Evolutionary conservation across 2,888 invertebrate species (phyloP), one percentile per base, ranked within the genome.

Genomic region (Chalcis sispes): DNA sequence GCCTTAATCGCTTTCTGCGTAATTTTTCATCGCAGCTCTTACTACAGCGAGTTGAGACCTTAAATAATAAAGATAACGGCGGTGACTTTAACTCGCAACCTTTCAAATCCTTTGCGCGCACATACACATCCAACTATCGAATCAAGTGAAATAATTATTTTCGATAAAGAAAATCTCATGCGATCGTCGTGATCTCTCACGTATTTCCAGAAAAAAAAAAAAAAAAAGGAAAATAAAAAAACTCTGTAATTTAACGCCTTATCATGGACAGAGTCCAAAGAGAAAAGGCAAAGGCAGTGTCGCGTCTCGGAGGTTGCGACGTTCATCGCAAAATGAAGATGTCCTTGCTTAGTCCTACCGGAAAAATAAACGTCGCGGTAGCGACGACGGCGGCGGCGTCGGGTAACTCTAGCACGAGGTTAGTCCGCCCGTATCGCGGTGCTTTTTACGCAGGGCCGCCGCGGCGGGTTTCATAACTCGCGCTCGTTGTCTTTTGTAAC

Each of bases 401-500:
- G n/a, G n/a, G 62, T 59, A 48, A 59, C 69, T 40, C 46, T 56
- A 69, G 36, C 66, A n/a, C n/a, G 42, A 42, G 3, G 59, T 42
- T 40, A 40, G 42, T 58, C 58, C 67, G 66, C 59, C 69, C 23
- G 64, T 64, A 20, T 50, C 48, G 48, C 20, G 15, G 29, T 18
- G 50, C 10, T 40, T 42, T 69, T 32, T 29, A 42, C n/a, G 15
- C n/a, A 32, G 59, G 23, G 23, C 29, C 40, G 36, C 73, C 13
- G 18, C 66, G 73, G 42, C 75, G 77, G 79, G 79, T 73, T 70
- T 77, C 77, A 64, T 81, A 79, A 80, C 80, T 77, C 78, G 77
- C 64, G 77, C 64, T 72, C 78, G 80, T 79, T 78, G 81, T 79
- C 80, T 81, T 81, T 80, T 80, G 81, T 80, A 81, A 82, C 75